phyloP scores from a whole-genome alignment of 2,113 vertebrate genomes.

The Micronisus gabar region DNA sequence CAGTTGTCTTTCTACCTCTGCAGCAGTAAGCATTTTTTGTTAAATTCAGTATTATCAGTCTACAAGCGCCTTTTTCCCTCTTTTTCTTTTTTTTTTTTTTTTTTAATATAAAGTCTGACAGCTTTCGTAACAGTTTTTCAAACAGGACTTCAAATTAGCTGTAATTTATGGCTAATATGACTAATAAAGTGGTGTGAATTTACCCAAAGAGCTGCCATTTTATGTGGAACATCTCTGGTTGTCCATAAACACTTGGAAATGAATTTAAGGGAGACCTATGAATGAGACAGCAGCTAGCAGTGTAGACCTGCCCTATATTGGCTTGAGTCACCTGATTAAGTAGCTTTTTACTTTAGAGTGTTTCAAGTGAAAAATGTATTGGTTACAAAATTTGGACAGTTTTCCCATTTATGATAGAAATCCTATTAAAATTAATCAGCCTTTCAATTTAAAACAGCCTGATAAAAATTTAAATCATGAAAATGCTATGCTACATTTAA shows the following conservation, averaged over 20 bases:
- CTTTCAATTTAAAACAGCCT: constrained; percentile 26
- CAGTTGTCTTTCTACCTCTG: not conserved
- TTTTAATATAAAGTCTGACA: not conserved
- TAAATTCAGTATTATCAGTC: not conserved
- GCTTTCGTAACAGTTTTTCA: not conserved
- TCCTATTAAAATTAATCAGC: constrained; percentile 52
- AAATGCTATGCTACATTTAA: constrained; percentile 40
- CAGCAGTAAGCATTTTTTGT: not conserved
- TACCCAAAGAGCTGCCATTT: not conserved
- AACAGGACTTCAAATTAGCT: not conserved
- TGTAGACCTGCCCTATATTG: not conserved
- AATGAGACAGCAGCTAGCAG: not conserved
- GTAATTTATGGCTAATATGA: not conserved
- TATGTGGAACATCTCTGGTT: not conserved
- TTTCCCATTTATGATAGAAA: constrained; percentile 35
- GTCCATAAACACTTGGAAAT: not conserved
- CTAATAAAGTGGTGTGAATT: not conserved
- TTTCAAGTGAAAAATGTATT: constrained; percentile 28
- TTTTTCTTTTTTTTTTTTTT: not conserved
- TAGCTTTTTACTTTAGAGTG: not conserved
- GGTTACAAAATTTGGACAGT: constrained; percentile 41
- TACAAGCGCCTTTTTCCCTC: not conserved
- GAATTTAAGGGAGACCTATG: not conserved
- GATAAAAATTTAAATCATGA: constrained; percentile 46
- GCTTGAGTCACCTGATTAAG: not conserved